Base-by-base conservation (phyloP, 2,888 invertebrate genomes). In the Thereva nobilitata region DNA sequence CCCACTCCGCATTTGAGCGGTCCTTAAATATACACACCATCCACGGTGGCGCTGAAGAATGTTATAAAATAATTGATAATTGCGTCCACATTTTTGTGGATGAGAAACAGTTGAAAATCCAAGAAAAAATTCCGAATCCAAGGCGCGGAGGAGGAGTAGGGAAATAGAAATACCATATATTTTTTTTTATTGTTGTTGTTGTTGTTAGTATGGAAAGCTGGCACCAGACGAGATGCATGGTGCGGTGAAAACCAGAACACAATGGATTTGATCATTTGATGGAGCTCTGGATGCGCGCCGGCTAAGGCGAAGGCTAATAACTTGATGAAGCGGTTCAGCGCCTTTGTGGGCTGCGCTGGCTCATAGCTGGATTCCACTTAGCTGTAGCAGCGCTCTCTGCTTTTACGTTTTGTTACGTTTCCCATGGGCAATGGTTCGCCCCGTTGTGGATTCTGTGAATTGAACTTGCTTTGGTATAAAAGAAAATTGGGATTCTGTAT, bases 321-420 rank as follows among this genome's bases (percentile, higher is more conserved):
- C 54, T 50, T 65, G 55, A 65, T 65, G 55, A 52, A 59, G 40
- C 52, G 57, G 52, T 59, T 52, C 45, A 53, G 40, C 59, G 57
- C 52, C 37, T 65, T 55, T 55, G 55, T 55, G 10, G 56, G 68
- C 54, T 65, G 57, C 52, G 64, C 56, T 2, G 67, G 64, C 47
- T 66, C 59, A 23, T 47, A 49, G 45, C 45, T 47, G 59, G 37
- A 59, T 59, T 59, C 59, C 59, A 49, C 49, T 59, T 59, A 59
- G 59, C 59, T 23, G 23, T 23, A 23, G 23, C 23, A 2, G 1
- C 1, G 2, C 45, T 59, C 47, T 37, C 49, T 59, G 59, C 49
- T 49, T 45, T 47, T 47, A 47, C 59, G 59, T 59, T 59, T 59
- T 63, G 63, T 52, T 63, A 59, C 52, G 63, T 63, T 63, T 50